Conservation (phyloP, 2,888 invertebrate species). For the Caprella mutica region DNA sequence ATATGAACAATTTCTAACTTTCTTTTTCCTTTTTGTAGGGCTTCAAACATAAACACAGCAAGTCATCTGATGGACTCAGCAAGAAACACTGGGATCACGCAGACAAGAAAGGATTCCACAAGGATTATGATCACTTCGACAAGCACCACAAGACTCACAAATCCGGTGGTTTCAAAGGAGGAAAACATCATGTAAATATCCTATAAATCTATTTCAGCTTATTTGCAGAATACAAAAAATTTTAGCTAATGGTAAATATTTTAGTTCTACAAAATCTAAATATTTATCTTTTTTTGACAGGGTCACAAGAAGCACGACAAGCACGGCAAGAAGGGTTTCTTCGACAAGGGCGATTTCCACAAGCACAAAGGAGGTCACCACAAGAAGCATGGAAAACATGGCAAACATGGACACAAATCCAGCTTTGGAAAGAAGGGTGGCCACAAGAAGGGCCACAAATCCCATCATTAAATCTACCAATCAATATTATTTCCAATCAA, state of each 20-base stretch:
- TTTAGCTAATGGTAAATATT: too few relatives aligned
- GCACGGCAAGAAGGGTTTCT: constrained; percentile 53
- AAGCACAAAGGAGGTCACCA: constrained; percentile 37
- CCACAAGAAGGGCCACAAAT: constrained; percentile 17
- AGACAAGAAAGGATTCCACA: constrained; percentile 8
- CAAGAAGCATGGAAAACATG: constrained; percentile 49
- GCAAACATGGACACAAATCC: constrained; percentile 41
- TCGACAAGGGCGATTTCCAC: constrained; percentile 50
- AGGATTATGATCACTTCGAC: constrained; percentile 15
- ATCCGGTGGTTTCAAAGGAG: constrained; percentile 6
- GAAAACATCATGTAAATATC: too few relatives aligned
- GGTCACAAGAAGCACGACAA: constrained; percentile 34
- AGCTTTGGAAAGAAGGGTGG: constrained; percentile 25
- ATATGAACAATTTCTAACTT: too few relatives aligned
- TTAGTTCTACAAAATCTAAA: too few relatives aligned
- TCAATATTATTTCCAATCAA: too few relatives aligned
- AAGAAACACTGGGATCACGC: constrained; percentile 12
- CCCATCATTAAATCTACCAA: constrained; percentile 41
- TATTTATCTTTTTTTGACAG: constrained; percentile 40
- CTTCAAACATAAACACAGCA: constrained; percentile 3
- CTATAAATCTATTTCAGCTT: too few relatives aligned
- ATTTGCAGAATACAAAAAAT: too few relatives aligned
- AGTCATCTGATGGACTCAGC: constrained; percentile 4
- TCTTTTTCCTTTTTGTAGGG: too few relatives aligned
- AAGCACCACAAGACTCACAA: constrained; percentile 8